A percentile compares a stretch with the other conserved stretches of the same genome.
phyloP scores from a whole-genome alignment of 1,140 invertebrate species.

The Glossosoma conforme region DNA sequence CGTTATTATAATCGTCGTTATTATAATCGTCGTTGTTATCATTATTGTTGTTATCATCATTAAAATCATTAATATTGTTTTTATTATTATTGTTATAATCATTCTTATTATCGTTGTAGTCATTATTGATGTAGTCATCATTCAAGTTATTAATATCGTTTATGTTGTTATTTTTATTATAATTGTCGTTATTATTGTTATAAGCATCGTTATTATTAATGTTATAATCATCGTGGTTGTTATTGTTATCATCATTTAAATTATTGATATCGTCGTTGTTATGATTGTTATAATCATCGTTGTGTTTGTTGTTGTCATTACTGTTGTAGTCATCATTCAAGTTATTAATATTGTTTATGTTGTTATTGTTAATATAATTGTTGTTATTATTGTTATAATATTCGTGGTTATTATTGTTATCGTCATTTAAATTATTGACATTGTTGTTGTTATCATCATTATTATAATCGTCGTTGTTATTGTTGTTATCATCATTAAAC shows the following conservation, averaged over 20 bases:
- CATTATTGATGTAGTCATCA: no score
- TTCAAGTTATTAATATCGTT: no score
- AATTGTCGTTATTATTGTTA: no score
- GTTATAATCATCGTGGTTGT: neutral
- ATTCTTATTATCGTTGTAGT: no score
- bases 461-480: neutral
- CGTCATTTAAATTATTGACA: neutral
- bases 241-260: neutral
- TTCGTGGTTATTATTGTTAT: neutral
- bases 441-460: conserved; percentile 1
- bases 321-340: neutral
- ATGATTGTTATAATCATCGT: neutral
- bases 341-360: neutral
- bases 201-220: no score
- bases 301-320: neutral
- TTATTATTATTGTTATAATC: no score
- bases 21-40: no score
- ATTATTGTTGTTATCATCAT: no score
- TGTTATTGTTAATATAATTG: no score
- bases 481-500: neutral
- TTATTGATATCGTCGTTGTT: neutral
- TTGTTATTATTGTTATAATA: neutral
- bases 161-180: no score
- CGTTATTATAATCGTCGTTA: no score
- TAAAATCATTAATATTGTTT: no score